These are phyloP conservation scores for Atta texana DNA, from an alignment of 1,140 invertebrate species.

Conservation along the genomic window DNA sequence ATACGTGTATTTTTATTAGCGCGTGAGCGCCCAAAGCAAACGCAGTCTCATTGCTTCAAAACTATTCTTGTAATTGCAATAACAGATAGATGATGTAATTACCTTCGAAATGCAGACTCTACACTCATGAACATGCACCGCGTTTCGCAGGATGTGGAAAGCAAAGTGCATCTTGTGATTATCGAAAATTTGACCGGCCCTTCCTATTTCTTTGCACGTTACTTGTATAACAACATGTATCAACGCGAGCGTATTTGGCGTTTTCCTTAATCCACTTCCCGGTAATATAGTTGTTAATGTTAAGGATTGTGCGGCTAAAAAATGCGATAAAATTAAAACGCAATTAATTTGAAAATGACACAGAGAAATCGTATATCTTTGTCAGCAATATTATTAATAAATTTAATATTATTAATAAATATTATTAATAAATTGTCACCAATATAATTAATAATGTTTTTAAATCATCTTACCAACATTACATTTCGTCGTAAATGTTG, in stretches of 20 bases:
- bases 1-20: no score
- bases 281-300: slow-evolving; percentile 86
- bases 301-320: slow-evolving; percentile 85
- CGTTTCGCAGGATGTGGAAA: slow-evolving; percentile 86
- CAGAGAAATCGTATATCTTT: not conserved
- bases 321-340: slow-evolving; percentile 38
- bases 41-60: not conserved
- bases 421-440: no score
- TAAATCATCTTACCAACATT: slow-evolving; percentile 80
- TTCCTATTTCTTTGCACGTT: slow-evolving; percentile 86
- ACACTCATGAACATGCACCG: slow-evolving; percentile 86
- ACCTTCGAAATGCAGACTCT: slow-evolving; percentile 87
- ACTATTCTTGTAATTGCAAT: not conserved
- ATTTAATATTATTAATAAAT: no score
- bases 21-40: no score
- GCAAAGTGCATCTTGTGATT: slow-evolving; percentile 82
- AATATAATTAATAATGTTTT: not conserved
- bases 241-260: slow-evolving; percentile 85
- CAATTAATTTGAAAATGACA: slow-evolving; percentile 19
- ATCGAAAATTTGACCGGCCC: slow-evolving; percentile 82
- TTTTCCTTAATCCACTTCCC: slow-evolving; percentile 86
- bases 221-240: slow-evolving; percentile 85
- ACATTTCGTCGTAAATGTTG: slow-evolving; percentile 87
- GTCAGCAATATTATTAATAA: not conserved
- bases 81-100: slow-evolving; percentile 41